These are phyloP conservation scores for Gymnoscopelus microlampas DNA, from an alignment of 2,797 vertebrate genomes.

Conservation along the genomic window DNA sequence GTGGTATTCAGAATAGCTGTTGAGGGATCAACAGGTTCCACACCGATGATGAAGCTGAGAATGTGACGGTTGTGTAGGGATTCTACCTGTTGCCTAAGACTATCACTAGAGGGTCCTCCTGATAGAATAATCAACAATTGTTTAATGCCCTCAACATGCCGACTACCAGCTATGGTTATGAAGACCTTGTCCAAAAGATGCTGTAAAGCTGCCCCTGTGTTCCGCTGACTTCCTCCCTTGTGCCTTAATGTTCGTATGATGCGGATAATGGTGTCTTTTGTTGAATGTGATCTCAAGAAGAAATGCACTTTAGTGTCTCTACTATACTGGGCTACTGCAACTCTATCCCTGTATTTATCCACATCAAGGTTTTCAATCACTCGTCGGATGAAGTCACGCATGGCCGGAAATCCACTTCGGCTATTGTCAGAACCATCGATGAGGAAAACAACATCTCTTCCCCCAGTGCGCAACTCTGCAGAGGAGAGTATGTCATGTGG, in stretches of 20 bases:
- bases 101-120: slow-evolving; percentile 21
- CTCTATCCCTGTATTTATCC: slow-evolving; percentile 23
- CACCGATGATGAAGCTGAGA: slow-evolving; percentile 23
- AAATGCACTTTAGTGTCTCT: slow-evolving; percentile 31
- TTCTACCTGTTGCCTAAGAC: not conserved
- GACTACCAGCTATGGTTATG: slow-evolving; percentile 25
- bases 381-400: slow-evolving; percentile 43
- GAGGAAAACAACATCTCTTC: slow-evolving; percentile 45
- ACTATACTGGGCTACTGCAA: slow-evolving; percentile 36
- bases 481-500: slow-evolving; percentile 1
- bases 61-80: slow-evolving; percentile 3
- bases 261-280: slow-evolving; percentile 26
- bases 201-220: slow-evolving; percentile 37
- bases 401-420: slow-evolving; percentile 29
- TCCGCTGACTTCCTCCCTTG: slow-evolving; percentile 28
- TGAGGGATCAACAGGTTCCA: not conserved
- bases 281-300: slow-evolving; percentile 38
- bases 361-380: slow-evolving; percentile 29
- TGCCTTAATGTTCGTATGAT: slow-evolving; percentile 23
- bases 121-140: slow-evolving; percentile 41
- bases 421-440: slow-evolving; percentile 43
- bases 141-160: slow-evolving; percentile 17
- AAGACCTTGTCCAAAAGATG: slow-evolving; percentile 29
- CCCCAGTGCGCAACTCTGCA: slow-evolving; percentile 7
- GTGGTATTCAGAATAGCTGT: slow-evolving; percentile 1